These are phyloP conservation scores for Achatina immaculata DNA, from an alignment of 1,140 invertebrate species.

Conservation along the genomic window DNA sequence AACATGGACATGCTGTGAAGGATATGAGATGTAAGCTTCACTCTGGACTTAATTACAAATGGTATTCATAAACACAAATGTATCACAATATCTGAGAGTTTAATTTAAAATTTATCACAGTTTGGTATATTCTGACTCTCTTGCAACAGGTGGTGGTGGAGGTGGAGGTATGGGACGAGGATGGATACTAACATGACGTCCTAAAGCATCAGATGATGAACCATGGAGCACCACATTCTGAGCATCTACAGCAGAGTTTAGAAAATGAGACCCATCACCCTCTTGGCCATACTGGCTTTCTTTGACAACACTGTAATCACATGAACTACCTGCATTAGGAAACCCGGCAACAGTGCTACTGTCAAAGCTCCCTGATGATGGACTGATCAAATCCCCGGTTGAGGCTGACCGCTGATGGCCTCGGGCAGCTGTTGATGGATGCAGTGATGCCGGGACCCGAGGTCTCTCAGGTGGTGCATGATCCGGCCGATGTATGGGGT, in stretches of 20 bases:
- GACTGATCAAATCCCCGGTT: slow-evolving; percentile 53
- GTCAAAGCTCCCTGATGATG: neutral
- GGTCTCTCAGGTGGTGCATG: slow-evolving; percentile 38
- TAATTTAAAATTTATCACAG: slow-evolving; percentile 38
- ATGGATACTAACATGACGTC: slow-evolving; percentile 7
- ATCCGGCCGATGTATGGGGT: slow-evolving; percentile 45
- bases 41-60: too few relatives aligned
- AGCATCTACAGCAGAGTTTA: neutral
- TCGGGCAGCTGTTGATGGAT: slow-evolving; percentile 46
- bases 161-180: slow-evolving; percentile 29
- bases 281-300: neutral
- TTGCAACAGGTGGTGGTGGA: slow-evolving; percentile 23
- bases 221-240: neutral
- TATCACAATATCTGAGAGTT: too few relatives aligned
- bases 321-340: slow-evolving; percentile 37
- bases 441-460: slow-evolving; percentile 42
- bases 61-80: too few relatives aligned
- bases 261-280: slow-evolving; percentile 16
- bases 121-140: slow-evolving; percentile 38
- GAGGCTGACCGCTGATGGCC: slow-evolving; percentile 62
- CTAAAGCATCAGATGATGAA: slow-evolving; percentile 13
- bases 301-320: slow-evolving; percentile 1
- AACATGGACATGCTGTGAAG: too few relatives aligned
- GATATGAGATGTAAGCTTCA: too few relatives aligned
- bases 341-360: neutral